Percentiles rank a stretch among this genome's conserved stretches.
Conservation (phyloP, 2,113 vertebrate species). For the Halichoeres trimaculatus region DNA sequence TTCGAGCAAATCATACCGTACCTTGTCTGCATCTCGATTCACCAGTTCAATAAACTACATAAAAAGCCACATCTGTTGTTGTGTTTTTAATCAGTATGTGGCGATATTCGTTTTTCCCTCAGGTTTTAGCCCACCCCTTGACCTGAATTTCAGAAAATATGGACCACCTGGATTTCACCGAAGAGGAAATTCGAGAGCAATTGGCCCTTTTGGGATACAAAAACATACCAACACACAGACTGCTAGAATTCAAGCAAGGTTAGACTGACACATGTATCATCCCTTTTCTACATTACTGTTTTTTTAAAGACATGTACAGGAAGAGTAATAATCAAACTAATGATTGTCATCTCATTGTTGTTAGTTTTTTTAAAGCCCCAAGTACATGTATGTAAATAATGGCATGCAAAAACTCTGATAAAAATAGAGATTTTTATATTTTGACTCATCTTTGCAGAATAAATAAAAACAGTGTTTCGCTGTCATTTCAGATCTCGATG, state of each 20-base stretch:
- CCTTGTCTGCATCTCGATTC: too few relatives aligned
- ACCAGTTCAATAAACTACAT: too few relatives aligned
- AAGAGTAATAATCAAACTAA: too few relatives aligned
- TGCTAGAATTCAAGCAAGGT: slow-evolving; percentile 83
- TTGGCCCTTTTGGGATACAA: slow-evolving; percentile 78
- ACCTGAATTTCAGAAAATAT: slow-evolving; percentile 49
- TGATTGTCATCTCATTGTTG: neutral
- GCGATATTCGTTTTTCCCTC: neutral
- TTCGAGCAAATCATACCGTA: too few relatives aligned
- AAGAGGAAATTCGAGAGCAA: slow-evolving; percentile 81
- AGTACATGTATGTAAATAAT: neutral
- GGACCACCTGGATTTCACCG: slow-evolving; percentile 81
- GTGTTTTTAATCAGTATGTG: neutral
- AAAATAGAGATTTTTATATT: neutral
- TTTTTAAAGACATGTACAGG: too few relatives aligned
- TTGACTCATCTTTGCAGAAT: neutral
- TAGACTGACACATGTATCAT: neutral
- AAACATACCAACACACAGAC: slow-evolving; percentile 77
- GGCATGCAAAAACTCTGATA: neutral
- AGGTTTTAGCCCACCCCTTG: neutral
- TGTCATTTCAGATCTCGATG: slow-evolving; percentile 75
- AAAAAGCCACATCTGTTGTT: neutral
- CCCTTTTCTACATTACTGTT: too few relatives aligned
- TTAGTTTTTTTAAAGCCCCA: neutral
- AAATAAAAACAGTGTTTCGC: neutral